phyloP scores from a whole-genome alignment of 1,140 invertebrate genomes.

The Neomicropteryx cornuta region DNA sequence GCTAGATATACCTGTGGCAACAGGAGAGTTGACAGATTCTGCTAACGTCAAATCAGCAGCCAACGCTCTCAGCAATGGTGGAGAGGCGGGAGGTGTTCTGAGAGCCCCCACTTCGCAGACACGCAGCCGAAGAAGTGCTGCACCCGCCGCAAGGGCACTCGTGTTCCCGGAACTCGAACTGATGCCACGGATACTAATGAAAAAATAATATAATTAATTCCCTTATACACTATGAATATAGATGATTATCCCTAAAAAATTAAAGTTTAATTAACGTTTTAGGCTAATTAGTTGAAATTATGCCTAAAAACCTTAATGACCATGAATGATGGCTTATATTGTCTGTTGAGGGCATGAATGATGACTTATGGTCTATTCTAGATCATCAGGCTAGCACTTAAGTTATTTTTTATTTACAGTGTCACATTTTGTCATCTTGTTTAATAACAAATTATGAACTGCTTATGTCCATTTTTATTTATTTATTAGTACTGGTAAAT shows the following conservation, averaged over 20 bases:
- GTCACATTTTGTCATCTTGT: no score
- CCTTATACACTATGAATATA: not conserved
- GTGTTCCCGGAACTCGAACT: conserved; percentile 81
- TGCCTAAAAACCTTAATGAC: no score
- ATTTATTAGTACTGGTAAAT: no score
- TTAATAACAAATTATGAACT: no score
- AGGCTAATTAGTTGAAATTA: no score
- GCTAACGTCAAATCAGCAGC: conserved; percentile 94
- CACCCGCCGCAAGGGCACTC: conserved; percentile 89
- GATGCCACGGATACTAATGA: conserved; percentile 43
- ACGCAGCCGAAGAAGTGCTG: conserved; percentile 82
- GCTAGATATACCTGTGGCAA: conserved; percentile 47
- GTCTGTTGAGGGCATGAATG: no score
- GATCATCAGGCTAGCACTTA: no score
- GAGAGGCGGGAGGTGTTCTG: conserved; percentile 72
- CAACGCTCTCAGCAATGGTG: conserved; percentile 80
- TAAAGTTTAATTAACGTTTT: no score
- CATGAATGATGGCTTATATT: no score
- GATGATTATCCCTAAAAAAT: not conserved
- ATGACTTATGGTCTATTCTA: no score
- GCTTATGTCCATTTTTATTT: no score
- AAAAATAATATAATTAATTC: conserved; percentile 1
- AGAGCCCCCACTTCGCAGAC: conserved; percentile 85
- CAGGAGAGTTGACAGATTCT: conserved; percentile 90
- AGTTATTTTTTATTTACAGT: no score